phyloP scores from a whole-genome alignment of 1,140 invertebrate species.

The Drosophila albomicans region DNA sequence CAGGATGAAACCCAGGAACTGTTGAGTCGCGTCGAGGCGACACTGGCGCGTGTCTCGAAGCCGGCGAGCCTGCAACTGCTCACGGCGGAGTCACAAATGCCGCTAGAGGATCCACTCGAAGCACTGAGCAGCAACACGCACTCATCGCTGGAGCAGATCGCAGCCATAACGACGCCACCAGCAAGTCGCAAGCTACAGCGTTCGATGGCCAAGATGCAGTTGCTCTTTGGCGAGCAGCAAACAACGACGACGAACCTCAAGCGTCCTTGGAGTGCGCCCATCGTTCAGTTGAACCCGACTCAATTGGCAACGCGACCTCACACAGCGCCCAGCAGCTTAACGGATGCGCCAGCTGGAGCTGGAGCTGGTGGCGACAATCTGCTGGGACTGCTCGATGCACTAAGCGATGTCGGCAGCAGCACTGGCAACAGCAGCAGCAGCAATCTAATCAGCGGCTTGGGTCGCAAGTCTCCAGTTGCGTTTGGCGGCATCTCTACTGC shows the following conservation, averaged over 20 bases:
- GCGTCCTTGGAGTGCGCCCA: constrained; percentile 62
- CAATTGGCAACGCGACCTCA: constrained; percentile 35
- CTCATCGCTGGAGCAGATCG: neutral
- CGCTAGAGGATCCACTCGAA: neutral
- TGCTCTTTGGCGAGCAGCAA: constrained; percentile 51
- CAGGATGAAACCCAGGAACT: constrained; percentile 26
- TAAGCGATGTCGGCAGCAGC: constrained; percentile 25
- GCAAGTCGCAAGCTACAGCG: constrained; percentile 47
- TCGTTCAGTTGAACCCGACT: neutral
- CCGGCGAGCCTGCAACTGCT: constrained; percentile 26
- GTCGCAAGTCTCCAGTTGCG: neutral
- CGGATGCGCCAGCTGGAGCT: neutral
- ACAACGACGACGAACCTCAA: neutral
- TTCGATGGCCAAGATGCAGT: constrained; percentile 71
- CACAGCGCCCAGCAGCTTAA: constrained; percentile 55
- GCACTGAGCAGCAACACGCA: neutral
- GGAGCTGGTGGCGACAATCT: neutral
- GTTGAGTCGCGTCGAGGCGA: constrained; percentile 36
- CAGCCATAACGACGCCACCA: neutral
- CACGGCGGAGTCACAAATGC: neutral
- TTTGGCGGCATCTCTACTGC: neutral
- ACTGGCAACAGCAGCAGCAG: constrained; percentile 23
- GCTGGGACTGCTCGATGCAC: constrained; percentile 7
- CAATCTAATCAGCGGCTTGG: constrained; percentile 15
- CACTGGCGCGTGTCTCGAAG: constrained; percentile 26